These are phyloP conservation scores for Thecocarcelia acutangulata DNA, from an alignment of 2,888 invertebrate species.

Conservation along the genomic window DNA sequence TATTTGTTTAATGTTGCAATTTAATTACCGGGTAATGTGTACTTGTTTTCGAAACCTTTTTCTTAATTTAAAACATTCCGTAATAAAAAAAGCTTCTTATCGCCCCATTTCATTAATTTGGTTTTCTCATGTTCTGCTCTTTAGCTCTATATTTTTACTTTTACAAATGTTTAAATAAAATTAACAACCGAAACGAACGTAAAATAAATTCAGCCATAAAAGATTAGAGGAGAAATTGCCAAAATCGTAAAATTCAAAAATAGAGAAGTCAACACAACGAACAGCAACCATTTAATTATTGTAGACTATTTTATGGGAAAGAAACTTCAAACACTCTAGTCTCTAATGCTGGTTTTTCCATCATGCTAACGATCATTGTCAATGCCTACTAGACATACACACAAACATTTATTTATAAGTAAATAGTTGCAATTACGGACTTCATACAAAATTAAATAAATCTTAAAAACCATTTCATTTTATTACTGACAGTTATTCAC, in stretches of 20 bases:
- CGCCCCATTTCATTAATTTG: neutral
- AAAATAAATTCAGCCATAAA: neutral
- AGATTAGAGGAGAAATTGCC: neutral
- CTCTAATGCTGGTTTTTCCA: neutral
- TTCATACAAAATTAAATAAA: too few species aligned
- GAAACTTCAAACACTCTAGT: neutral
- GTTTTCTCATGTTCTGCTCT: neutral
- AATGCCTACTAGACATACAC: constrained; percentile 50
- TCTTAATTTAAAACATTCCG: too few species aligned
- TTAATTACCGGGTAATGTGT: too few species aligned
- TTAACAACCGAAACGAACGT: constrained; percentile 8
- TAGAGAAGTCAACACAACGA: neutral
- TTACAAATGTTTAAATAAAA: constrained; percentile 2
- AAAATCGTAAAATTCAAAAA: neutral
- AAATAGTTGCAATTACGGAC: neutral
- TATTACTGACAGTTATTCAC: constrained; percentile 10
- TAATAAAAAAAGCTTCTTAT: too few species aligned
- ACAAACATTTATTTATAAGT: constrained; percentile 1
- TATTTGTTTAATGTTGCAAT: too few species aligned
- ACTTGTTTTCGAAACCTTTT: too few species aligned
- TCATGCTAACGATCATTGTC: constrained; percentile 52
- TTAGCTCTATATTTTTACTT: too few species aligned
- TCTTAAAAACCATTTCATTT: constrained; percentile 24
- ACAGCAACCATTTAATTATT: neutral
- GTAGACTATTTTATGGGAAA: neutral